Base-by-base conservation (phyloP, 1,140 invertebrate genomes). In the Temnothorax curvispinosus region DNA sequence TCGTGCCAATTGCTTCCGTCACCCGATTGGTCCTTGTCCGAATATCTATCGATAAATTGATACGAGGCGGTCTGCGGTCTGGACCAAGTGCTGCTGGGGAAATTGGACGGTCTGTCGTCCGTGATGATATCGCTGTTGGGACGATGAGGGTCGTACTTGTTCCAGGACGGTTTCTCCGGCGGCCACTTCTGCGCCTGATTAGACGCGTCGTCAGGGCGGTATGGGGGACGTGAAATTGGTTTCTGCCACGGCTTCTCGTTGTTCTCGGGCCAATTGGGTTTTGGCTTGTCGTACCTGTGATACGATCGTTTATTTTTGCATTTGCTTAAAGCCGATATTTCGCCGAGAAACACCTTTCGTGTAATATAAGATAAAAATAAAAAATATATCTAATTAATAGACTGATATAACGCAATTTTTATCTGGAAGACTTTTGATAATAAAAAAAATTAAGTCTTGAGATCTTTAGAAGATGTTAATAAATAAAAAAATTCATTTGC, bases 61-160 rank as follows among this genome's bases (percentile, higher is more conserved):
- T 92, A 93, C n/a, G 71, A 81, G 7, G 81, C 15, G 0, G 87
- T 71, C 18, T 91, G 92, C 41, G 93, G 93, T 47, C 86, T 90
- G 52, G 92, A 93, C 95, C 93, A 95, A 35, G 91, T 94, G 18
- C 95, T 94, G 18, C 95, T 95, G 0, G 97, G 97, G 81, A 97
- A 97, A 88, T 97, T 96, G 0, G 96, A 93, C 0, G 97, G 97
- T 65, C 96, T 94, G 21, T 96, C 96, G 91, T 97, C 97, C 0
- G 97, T 97, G 64, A 97, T 96, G 47, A 98, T 96, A 21, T 96
- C 96, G 7, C 87, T 90, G 18, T 72, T 85, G 1, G 65, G 92
- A 74, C 52, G 94, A 86, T 93, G 91, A 18, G 85, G 89, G 21
- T 92, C 89, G 75, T 94, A 93, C 21, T 93, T 92, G 77, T 95